Conservation (phyloP, 2,888 invertebrate species). For the Pristionchus exspectatus region DNA sequence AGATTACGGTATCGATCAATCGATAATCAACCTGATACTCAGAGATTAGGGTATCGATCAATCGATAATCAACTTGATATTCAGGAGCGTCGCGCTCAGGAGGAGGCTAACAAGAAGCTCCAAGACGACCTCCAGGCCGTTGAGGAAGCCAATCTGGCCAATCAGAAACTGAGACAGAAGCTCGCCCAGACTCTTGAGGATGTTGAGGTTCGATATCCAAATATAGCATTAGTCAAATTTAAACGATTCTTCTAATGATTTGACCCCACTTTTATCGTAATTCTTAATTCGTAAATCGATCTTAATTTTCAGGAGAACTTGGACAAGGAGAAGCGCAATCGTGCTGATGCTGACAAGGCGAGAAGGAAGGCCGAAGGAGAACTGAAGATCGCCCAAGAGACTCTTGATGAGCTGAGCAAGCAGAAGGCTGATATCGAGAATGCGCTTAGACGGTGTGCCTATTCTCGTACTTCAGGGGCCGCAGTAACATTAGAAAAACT, state of each 20-base stretch:
- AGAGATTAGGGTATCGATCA: neutral
- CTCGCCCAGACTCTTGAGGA: conserved; percentile 77
- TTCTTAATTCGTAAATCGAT: neutral
- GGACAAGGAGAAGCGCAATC: conserved; percentile 78
- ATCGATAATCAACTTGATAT: neutral
- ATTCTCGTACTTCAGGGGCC: too few species aligned
- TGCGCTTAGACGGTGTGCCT: conserved; percentile 79
- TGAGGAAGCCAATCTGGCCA: conserved; percentile 85
- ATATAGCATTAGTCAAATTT: too few species aligned
- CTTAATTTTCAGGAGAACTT: conserved; percentile 67
- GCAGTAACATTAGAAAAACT: too few species aligned
- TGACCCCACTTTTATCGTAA: too few species aligned
- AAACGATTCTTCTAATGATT: too few species aligned
- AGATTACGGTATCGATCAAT: neutral
- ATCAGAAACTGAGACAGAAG: conserved; percentile 78
- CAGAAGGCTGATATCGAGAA: conserved; percentile 78
- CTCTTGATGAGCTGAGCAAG: conserved; percentile 75
- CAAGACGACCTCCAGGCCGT: conserved; percentile 85
- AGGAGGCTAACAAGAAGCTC: conserved; percentile 63
- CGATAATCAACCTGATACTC: neutral
- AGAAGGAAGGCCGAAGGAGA: conserved; percentile 79
- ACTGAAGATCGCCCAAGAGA: conserved; percentile 79
- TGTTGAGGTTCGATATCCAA: conserved; percentile 56
- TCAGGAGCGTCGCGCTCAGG: conserved; percentile 54
- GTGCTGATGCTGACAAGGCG: conserved; percentile 78